These are phyloP conservation scores for Macaria liturata DNA, from an alignment of 2,888 invertebrate species.

Conservation along the genomic window DNA sequence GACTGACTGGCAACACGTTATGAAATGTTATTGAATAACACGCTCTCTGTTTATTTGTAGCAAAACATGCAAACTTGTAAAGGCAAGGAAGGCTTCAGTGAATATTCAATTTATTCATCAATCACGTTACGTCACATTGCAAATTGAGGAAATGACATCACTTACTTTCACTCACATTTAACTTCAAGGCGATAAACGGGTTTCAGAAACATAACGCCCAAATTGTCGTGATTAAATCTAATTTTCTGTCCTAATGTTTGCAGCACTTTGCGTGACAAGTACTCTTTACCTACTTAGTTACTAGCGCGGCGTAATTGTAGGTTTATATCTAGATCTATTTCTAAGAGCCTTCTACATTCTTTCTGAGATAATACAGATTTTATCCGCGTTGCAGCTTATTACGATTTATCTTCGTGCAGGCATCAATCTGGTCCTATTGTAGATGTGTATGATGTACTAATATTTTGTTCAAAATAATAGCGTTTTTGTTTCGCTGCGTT, in stretches of 20 bases:
- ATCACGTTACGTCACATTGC: constrained; percentile 55
- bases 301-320: not conserved
- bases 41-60: not conserved
- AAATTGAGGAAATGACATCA: constrained; percentile 58
- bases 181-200: constrained; percentile 38
- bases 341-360: not conserved
- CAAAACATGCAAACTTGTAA: constrained; percentile 5
- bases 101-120: constrained; percentile 40
- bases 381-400: too few relatives aligned
- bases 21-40: too few relatives aligned
- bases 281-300: constrained; percentile 1
- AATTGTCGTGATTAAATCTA: constrained; percentile 39
- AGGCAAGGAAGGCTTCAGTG: constrained; percentile 14
- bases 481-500: too few relatives aligned
- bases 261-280: constrained; percentile 5
- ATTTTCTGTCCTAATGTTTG: constrained; percentile 12
- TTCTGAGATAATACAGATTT: not conserved
- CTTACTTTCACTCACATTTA: constrained; percentile 56
- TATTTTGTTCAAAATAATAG: too few relatives aligned
- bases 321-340: constrained; percentile 1
- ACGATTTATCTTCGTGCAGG: too few relatives aligned
- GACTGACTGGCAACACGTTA: too few relatives aligned
- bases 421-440: too few relatives aligned
- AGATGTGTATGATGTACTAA: too few relatives aligned
- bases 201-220: constrained; percentile 45